Evolutionary conservation across 2,888 invertebrate genomes (phyloP).

Genomic region (Drosophila kuntzei): DNA sequence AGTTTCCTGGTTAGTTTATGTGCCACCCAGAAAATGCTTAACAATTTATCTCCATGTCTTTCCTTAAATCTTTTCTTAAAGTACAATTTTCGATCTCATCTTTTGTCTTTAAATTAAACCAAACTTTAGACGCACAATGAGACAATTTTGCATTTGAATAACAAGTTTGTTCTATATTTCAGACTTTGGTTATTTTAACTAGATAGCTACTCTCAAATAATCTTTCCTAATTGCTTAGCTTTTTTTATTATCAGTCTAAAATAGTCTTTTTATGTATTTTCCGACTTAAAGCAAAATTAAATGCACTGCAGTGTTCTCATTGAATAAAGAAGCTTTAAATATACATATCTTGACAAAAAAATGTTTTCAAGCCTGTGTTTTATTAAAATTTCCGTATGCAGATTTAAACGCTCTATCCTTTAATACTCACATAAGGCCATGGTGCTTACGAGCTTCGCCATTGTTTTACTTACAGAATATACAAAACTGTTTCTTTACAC

Average conservation of each 20-base stretch:
- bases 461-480: constrained; percentile 19
- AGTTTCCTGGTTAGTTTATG: not conserved
- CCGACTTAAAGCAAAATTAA: not conserved
- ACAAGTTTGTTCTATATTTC: too few species aligned
- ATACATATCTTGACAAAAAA: not conserved
- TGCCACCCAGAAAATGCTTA: not conserved
- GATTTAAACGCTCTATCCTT: constrained; percentile 31
- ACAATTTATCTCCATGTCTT: not conserved
- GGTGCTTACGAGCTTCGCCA: constrained; percentile 23
- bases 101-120: not conserved
- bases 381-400: constrained; percentile 7
- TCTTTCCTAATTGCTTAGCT: not conserved
- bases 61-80: not conserved
- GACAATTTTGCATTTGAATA: too few species aligned
- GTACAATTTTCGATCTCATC: not conserved
- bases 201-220: not conserved
- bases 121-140: not conserved
- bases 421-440: constrained; percentile 13
- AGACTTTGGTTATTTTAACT: not conserved
- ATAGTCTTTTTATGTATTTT: not conserved
- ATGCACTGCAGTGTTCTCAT: not conserved
- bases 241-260: too few species aligned
- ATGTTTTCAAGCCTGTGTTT: not conserved
- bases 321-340: not conserved
- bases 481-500: constrained; percentile 10